phyloP scores from a whole-genome alignment of 2,888 invertebrate species.

The Endotricha flammealis region DNA sequence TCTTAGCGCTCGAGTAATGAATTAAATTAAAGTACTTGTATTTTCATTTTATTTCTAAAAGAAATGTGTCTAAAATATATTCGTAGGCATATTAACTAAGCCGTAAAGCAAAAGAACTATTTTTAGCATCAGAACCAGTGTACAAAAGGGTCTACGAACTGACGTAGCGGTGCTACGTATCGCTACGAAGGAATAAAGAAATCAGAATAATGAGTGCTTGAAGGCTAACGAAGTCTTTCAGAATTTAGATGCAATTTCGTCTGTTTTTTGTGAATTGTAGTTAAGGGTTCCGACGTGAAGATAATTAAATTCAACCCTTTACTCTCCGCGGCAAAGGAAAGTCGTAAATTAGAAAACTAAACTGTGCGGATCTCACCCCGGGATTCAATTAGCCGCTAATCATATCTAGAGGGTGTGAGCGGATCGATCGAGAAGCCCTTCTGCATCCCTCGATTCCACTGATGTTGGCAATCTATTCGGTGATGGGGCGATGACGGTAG shows the following conservation, averaged over 20 bases:
- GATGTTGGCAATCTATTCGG: conserved; percentile 2
- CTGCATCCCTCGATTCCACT: conserved; percentile 46
- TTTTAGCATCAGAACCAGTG: background rate
- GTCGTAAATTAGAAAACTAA: conserved; percentile 78
- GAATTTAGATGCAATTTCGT: conserved; percentile 31
- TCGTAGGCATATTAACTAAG: too few relatives aligned
- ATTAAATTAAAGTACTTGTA: too few relatives aligned
- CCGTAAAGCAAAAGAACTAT: too few relatives aligned
- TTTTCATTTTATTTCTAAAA: too few relatives aligned
- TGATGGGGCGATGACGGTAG: conserved; percentile 4
- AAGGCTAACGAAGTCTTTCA: conserved; percentile 12
- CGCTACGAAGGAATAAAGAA: conserved; percentile 6
- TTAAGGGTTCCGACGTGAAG: conserved; percentile 49
- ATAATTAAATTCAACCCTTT: conserved; percentile 76
- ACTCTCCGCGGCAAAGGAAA: conserved; percentile 61
- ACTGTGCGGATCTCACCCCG: conserved; percentile 72
- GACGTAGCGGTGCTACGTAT: background rate
- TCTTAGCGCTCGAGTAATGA: too few relatives aligned
- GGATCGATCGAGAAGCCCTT: conserved; percentile 65
- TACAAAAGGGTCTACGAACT: background rate
- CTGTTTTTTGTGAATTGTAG: conserved; percentile 51
- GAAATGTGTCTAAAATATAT: too few relatives aligned
- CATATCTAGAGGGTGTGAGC: conserved; percentile 75
- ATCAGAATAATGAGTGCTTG: conserved; percentile 30
- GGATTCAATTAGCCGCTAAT: conserved; percentile 76